Evolutionary conservation across 2,797 vertebrate species (phyloP), one percentile per base, ranked within the genome.

Genomic region (Philypnodon macrostomus): DNA sequence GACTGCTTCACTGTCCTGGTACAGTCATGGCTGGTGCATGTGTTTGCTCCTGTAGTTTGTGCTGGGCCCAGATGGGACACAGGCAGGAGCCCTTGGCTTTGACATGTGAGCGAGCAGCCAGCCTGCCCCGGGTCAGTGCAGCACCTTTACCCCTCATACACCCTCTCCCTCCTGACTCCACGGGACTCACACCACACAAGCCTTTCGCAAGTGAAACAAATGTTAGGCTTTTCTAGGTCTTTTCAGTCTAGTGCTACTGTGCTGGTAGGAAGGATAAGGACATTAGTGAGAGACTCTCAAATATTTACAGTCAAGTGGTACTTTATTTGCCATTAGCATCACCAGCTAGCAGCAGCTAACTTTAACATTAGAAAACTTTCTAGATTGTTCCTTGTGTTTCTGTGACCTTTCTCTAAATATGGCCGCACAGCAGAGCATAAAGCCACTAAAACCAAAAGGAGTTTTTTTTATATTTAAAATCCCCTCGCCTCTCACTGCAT

Each of bases 41-140:
- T 67, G 58, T 44, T 41, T 46, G 32, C 23, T 41, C 24, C 31
- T 37, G 24, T 47, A 47, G 31, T 42, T 35, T 55, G 46, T 65
- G 52, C 53, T 73, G 71, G 66, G 61, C 72, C 77, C 77, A 83
- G 78, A 81, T 84, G 68, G 81, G 71, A 37, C 51, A 21, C 73
- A 81, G 75, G 66, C 78, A 67, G 70, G 71, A 66, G 75, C 67
- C 64, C 73, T 79, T 84, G 80, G 80, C 79, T 79, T 58, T 66
- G 66, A 70, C 71, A 75, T 81, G 73, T 72, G 79, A 83, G 58
- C 17, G 0, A 69, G 63, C 70, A 74, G 74, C 68, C 70, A 72
- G 66, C 30, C 52, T 35, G 56, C 61, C 60, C 53, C 24, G 70
- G 77, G 78, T 83, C 81, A 70, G 59, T 53, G 64, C 70, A 46